These are phyloP conservation scores for Orthonyx spaldingii DNA, from an alignment of 2,113 vertebrate species.

Conservation along the genomic window DNA sequence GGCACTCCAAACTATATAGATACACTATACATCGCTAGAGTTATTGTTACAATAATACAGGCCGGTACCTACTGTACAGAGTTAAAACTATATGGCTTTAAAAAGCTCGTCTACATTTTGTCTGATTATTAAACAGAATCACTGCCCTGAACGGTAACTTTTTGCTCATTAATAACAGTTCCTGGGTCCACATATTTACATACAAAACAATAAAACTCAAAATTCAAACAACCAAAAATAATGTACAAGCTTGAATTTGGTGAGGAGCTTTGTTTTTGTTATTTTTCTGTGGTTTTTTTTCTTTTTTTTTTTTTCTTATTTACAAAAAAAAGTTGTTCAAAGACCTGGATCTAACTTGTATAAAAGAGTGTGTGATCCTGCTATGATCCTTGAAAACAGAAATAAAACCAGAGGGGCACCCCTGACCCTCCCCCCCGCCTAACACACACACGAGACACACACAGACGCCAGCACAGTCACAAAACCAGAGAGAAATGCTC, in stretches of 20 bases:
- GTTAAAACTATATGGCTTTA: slow-evolving; percentile 99
- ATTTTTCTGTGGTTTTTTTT: neutral
- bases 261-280: slow-evolving; percentile 82
- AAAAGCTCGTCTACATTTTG: slow-evolving; percentile 96
- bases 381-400: slow-evolving; percentile 68
- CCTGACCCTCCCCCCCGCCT: slow-evolving; percentile 42
- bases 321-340: slow-evolving; percentile 74
- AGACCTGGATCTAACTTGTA: slow-evolving; percentile 78
- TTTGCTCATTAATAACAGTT: slow-evolving; percentile 97
- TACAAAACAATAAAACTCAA: slow-evolving; percentile 82
- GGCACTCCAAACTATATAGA: slow-evolving; percentile 99
- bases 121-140: slow-evolving; percentile 90
- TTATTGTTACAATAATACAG: slow-evolving; percentile 99
- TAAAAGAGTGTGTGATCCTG: slow-evolving; percentile 74
- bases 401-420: slow-evolving; percentile 44
- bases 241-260: slow-evolving; percentile 93
- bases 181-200: slow-evolving; percentile 96
- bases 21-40: slow-evolving; percentile 99
- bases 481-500: slow-evolving; percentile 53
- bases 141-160: slow-evolving; percentile 89
- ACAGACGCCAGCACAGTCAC: neutral
- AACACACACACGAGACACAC: neutral
- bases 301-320: slow-evolving; percentile 20
- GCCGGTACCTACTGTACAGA: slow-evolving; percentile 97
- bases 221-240: slow-evolving; percentile 75